Percentiles rank a stretch among this genome's conserved stretches.
Evolutionary conservation across 2,797 vertebrate species (phyloP).

Genomic region (Oryzias dopingdopingensis): DNA sequence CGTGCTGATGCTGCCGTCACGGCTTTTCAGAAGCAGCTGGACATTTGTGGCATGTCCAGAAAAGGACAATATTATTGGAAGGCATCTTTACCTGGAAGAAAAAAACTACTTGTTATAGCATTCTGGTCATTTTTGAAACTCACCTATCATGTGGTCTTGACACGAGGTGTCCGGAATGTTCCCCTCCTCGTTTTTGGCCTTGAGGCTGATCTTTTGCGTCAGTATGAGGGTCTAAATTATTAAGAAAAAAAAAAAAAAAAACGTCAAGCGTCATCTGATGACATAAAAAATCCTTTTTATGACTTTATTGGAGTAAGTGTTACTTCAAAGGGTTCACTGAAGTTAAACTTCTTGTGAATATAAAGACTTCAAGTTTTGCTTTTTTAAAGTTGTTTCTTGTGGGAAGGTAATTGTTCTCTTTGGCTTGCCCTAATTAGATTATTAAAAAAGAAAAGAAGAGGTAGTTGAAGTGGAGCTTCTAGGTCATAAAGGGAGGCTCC

Average conservation of each 20-base stretch:
- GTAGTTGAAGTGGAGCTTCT: constrained; percentile 30
- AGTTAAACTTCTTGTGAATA: too few relatives aligned
- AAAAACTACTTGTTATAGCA: neutral
- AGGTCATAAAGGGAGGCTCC: constrained; percentile 52
- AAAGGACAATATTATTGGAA: too few relatives aligned
- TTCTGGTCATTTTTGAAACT: constrained; percentile 20
- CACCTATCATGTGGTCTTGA: constrained; percentile 88
- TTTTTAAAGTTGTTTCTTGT: neutral
- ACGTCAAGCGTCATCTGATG: neutral
- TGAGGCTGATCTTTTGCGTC: constrained; percentile 74
- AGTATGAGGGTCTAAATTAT: constrained; percentile 76
- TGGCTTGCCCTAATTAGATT: constrained; percentile 49
- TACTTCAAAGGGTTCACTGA: too few relatives aligned
- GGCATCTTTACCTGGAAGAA: too few relatives aligned
- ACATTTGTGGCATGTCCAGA: too few relatives aligned
- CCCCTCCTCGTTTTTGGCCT: constrained; percentile 78
- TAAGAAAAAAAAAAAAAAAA: constrained; percentile 24
- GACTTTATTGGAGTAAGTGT: too few relatives aligned
- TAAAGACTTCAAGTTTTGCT: too few relatives aligned
- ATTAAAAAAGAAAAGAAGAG: constrained; percentile 3
- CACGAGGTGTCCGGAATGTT: constrained; percentile 73
- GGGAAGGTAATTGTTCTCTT: constrained; percentile 21
- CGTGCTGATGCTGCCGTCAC: constrained; percentile 29
- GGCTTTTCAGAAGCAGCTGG: neutral
- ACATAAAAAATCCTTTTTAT: neutral